Evolutionary conservation across 2,888 invertebrate species (phyloP).

Genomic region (Cetonia aurata): DNA sequence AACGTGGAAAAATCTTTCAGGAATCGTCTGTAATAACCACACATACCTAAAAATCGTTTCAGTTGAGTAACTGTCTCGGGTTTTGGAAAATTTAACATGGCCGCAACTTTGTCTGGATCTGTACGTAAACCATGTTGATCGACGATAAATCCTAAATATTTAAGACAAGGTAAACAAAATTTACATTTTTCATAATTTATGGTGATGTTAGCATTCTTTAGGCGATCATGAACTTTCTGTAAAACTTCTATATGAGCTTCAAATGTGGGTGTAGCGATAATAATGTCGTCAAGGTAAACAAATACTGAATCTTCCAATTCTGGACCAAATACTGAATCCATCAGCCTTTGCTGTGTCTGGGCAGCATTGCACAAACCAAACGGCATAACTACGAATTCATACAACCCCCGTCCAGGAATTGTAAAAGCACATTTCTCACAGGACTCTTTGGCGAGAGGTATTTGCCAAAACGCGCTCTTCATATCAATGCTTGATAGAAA

Average conservation of each 20-base stretch:
- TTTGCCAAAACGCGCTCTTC: slow-evolving; percentile 53
- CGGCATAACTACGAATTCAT: slow-evolving; percentile 51
- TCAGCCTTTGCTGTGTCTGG: slow-evolving; percentile 48
- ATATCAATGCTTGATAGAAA: slow-evolving; percentile 53
- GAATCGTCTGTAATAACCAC: slow-evolving; percentile 55
- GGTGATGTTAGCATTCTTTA: slow-evolving; percentile 51
- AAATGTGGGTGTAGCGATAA: slow-evolving; percentile 48
- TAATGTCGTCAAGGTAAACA: slow-evolving; percentile 54
- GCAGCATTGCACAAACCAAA: slow-evolving; percentile 52
- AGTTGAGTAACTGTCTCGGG: slow-evolving; percentile 53
- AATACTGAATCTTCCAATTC: slow-evolving; percentile 37
- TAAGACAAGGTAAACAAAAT: slow-evolving; percentile 51
- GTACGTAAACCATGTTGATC: slow-evolving; percentile 51
- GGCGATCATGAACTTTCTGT: slow-evolving; percentile 44
- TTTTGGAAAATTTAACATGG: slow-evolving; percentile 53
- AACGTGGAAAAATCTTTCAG: slow-evolving; percentile 53
- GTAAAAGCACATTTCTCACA: slow-evolving; percentile 47
- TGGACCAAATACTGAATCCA: slow-evolving; percentile 45
- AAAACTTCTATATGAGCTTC: slow-evolving; percentile 48
- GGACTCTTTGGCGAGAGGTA: slow-evolving; percentile 53
- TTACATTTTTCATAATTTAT: slow-evolving; percentile 54
- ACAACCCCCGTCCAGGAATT: slow-evolving; percentile 43
- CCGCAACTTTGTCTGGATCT: slow-evolving; percentile 54
- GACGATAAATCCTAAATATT: slow-evolving; percentile 54
- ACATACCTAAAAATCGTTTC: slow-evolving; percentile 55